These are phyloP conservation scores for Onychomys arenicola DNA, from an alignment of 2,797 vertebrate genomes.

Conservation along the genomic window DNA sequence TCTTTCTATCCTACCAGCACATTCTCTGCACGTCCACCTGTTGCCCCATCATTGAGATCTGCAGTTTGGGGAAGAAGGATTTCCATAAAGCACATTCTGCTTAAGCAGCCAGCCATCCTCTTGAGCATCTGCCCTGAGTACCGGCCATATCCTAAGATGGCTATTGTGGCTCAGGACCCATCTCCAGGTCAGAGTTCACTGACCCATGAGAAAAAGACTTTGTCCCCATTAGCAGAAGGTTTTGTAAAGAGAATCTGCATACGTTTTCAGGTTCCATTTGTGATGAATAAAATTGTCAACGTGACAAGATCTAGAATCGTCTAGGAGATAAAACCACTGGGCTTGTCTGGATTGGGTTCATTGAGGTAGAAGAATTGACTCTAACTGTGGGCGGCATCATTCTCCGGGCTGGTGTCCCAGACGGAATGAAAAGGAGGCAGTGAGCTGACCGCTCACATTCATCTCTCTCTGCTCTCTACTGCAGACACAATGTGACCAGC, in stretches of 20 bases:
- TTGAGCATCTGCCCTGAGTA: neutral
- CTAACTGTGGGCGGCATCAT: neutral
- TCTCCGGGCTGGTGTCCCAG: neutral
- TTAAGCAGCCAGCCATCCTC: neutral
- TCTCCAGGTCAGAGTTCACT: constrained; percentile 16
- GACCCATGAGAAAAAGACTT: neutral
- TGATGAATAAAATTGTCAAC: neutral
- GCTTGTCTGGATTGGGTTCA: neutral
- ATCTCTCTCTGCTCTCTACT: neutral
- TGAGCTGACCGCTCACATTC: neutral
- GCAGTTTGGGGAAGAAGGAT: neutral
- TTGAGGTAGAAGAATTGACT: neutral
- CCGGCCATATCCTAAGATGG: neutral
- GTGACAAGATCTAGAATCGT: neutral
- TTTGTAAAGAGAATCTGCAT: neutral
- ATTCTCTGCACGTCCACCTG: neutral
- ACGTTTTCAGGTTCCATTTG: neutral
- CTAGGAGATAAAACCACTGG: neutral
- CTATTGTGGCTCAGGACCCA: neutral
- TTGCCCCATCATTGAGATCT: neutral
- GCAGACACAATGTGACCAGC: too few relatives aligned
- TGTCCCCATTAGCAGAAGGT: neutral
- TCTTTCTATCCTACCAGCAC: neutral
- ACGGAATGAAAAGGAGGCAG: neutral
- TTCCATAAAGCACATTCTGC: neutral